These are phyloP conservation scores for Erethizon dorsatum DNA, from an alignment of 2,797 vertebrate genomes.

Conservation along the genomic window DNA sequence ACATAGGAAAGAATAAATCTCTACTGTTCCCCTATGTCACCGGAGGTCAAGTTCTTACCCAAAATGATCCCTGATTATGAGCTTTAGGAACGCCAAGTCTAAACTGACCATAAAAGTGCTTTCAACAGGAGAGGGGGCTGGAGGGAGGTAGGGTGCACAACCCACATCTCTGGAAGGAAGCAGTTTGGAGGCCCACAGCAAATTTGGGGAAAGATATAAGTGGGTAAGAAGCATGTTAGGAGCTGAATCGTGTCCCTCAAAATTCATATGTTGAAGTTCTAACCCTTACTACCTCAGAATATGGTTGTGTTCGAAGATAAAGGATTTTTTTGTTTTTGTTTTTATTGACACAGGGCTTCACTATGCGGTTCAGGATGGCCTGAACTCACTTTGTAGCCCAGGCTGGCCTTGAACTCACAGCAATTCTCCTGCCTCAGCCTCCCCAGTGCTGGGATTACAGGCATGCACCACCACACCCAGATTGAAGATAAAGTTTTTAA, in stretches of 20 bases:
- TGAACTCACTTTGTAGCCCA: neutral
- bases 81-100: neutral
- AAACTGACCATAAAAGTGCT: neutral
- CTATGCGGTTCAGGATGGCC: neutral
- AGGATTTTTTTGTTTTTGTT: neutral
- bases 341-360: neutral
- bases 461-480: neutral
- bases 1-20: slow-evolving; percentile 19
- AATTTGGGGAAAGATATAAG: neutral
- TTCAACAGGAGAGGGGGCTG: neutral
- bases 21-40: neutral
- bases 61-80: neutral
- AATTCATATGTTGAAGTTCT: neutral
- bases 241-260: neutral
- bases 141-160: neutral
- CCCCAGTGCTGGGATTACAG: neutral
- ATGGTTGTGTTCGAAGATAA: neutral
- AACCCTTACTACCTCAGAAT: neutral
- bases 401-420: neutral
- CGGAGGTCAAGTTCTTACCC: neutral
- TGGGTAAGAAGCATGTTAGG: neutral
- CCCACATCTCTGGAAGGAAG: neutral
- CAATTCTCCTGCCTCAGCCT: neutral
- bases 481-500: neutral
- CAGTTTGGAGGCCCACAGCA: neutral